Evolutionary conservation across 2,797 vertebrate genomes (phyloP).

Genomic region (Octomys mimax): DNA sequence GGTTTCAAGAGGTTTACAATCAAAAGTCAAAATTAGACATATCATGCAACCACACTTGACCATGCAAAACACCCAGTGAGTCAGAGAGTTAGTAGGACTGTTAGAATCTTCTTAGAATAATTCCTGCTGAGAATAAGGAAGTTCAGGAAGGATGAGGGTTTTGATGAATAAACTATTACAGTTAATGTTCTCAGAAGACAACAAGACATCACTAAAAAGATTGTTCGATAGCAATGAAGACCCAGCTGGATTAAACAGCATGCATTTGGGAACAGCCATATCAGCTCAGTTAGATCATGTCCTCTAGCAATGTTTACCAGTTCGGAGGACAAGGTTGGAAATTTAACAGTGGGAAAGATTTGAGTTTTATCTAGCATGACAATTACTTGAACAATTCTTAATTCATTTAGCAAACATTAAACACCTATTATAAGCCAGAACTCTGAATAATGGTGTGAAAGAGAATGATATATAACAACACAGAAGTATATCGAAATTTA

Average conservation of each 20-base stretch:
- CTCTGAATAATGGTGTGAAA: background rate
- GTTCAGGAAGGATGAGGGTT: background rate
- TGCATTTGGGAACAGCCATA: background rate
- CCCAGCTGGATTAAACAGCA: slow-evolving; percentile 52
- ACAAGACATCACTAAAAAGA: slow-evolving; percentile 25
- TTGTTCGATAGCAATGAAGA: background rate
- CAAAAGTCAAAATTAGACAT: background rate
- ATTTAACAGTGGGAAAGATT: slow-evolving; percentile 26
- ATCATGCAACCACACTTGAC: background rate
- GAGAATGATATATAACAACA: background rate
- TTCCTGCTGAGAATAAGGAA: background rate
- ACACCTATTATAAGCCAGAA: background rate
- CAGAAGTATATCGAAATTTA: background rate
- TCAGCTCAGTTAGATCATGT: background rate
- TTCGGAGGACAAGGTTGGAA: background rate
- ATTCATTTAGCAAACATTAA: slow-evolving; percentile 49
- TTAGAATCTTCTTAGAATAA: background rate
- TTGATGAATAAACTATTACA: background rate
- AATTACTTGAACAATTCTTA: background rate
- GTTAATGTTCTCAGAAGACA: slow-evolving; percentile 27
- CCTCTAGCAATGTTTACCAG: background rate
- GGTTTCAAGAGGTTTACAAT: background rate
- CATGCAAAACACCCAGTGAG: background rate
- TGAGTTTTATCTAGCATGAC: background rate
- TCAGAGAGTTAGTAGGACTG: background rate